A percentile compares a stretch with the other conserved stretches of the same genome.
Evolutionary conservation across 2,888 invertebrate genomes (phyloP).

Genomic region (Lathronympha strigana): DNA sequence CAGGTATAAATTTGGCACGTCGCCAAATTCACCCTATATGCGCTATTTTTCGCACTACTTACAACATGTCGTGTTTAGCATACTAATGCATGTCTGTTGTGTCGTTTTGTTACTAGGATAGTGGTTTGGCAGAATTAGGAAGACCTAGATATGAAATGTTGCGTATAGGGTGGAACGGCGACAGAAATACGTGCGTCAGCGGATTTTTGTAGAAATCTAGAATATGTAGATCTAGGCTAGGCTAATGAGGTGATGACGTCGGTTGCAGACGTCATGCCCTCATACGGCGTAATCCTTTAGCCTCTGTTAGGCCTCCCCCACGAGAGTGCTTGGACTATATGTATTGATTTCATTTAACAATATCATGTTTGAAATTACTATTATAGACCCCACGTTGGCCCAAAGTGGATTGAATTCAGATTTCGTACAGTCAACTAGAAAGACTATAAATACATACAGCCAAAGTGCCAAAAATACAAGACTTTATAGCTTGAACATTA

Average conservation of each 20-base stretch:
- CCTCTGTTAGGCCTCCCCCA: too few species aligned
- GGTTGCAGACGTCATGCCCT: neutral
- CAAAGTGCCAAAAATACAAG: too few species aligned
- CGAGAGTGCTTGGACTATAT: too few species aligned
- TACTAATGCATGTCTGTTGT: neutral
- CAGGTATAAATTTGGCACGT: conserved; percentile 12
- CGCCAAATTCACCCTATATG: conserved; percentile 9
- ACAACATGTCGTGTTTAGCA: neutral
- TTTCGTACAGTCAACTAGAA: too few species aligned
- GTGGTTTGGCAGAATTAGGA: neutral
- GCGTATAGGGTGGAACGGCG: neutral
- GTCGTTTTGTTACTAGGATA: neutral
- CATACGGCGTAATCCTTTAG: neutral
- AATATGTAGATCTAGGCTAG: conserved; percentile 15
- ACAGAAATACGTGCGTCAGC: conserved; percentile 15
- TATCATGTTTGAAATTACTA: too few species aligned
- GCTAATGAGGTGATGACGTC: conserved; percentile 1
- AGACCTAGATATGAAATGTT: neutral
- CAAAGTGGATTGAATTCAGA: too few species aligned
- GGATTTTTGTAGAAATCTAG: neutral
- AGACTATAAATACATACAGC: too few species aligned
- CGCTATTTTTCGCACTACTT: neutral
- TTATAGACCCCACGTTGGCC: too few species aligned
- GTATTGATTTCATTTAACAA: too few species aligned
- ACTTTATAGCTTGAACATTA: too few species aligned